Evolutionary conservation across 2,797 vertebrate species (phyloP), one percentile per base, ranked within the genome.

Genomic region (Crenuchus spilurus): DNA sequence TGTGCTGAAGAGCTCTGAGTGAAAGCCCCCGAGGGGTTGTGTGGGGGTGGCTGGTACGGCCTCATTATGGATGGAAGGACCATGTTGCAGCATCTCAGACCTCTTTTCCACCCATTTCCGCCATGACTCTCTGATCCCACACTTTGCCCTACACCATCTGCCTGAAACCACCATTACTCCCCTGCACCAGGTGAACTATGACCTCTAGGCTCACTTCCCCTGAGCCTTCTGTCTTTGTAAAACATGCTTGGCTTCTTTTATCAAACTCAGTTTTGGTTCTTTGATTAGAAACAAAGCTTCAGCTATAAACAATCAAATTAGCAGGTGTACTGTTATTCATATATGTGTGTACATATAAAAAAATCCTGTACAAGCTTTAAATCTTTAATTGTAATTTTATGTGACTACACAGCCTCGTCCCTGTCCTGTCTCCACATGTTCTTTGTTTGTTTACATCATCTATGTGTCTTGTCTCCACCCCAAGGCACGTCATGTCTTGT

Each of bases 211-310:
- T 22, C 33, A 35, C 52, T 35, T 35, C 46, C n/a, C 48, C 61
- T 42, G 11, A 33, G 33, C 41, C 71, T 44, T 31, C 52, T 49
- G 20, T 65, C 16, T 58, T 20, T 66, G 18, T 26, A 39, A 46
- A n/a, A 16, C 24, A 20, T 16, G 35, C 49, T 66, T 44, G 57
- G 18, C n/a, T 37, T 39, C 18, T 41, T 49, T 10, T 33, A 55
- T 67, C 52, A 55, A 24, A 51, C 22, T 75, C 3, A 72, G 31
- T 48, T 28, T 58, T 48, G 76, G 24, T n/a, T 39, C 28, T 66
- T 30, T 49, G 52, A 52, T 49, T 28, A 44, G 33, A 54, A 28
- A 35, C n/a, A 3, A 31, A 24, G 28, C 20, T 66, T 11, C 33
- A 20, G 6, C 39, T 58, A 18, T 24, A 26, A 24, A 4, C 0